Evolutionary conservation across 2,888 invertebrate genomes (phyloP).

Genomic region (Beris chalybata): DNA sequence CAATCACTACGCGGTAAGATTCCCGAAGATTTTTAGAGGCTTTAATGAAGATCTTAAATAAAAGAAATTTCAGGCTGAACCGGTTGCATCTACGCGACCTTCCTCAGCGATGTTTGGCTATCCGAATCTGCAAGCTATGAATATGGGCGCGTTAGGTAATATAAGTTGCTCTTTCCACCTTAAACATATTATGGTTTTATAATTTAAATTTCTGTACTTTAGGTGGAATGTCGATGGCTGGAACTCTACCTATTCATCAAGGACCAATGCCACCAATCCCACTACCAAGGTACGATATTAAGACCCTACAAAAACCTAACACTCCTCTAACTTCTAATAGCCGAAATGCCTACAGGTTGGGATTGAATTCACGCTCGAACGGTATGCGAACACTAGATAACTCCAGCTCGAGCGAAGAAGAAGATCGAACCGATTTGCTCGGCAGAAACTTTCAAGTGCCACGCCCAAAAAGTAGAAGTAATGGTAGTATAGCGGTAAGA

Average conservation of each 20-base stretch:
- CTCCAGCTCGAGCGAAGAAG: conserved; percentile 64
- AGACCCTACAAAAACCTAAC: background rate
- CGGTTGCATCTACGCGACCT: conserved; percentile 72
- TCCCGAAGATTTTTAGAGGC: background rate
- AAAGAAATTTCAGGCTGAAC: conserved; percentile 63
- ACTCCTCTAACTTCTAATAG: conserved; percentile 1
- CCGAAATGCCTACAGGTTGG: conserved; percentile 45
- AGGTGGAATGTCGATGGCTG: conserved; percentile 58
- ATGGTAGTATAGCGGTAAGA: conserved; percentile 59
- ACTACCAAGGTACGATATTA: conserved; percentile 63
- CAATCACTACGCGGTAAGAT: conserved; percentile 78
- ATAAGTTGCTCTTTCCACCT: conserved; percentile 15
- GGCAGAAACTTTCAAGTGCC: conserved; percentile 76
- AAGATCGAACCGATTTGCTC: conserved; percentile 77
- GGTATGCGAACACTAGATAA: conserved; percentile 60
- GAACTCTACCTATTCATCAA: conserved; percentile 53
- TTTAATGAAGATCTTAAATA: conserved; percentile 10
- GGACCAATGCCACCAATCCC: conserved; percentile 71
- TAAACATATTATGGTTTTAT: background rate
- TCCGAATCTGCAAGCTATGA: conserved; percentile 61
- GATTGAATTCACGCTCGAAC: conserved; percentile 55
- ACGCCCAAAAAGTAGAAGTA: conserved; percentile 78
- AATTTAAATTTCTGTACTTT: conserved; percentile 27
- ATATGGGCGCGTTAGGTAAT: conserved; percentile 48
- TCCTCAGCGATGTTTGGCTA: conserved; percentile 85